Evolutionary conservation across 2,888 invertebrate species (phyloP), one percentile per base, ranked within the genome.

Genomic region (Ophioninae sp.): DNA sequence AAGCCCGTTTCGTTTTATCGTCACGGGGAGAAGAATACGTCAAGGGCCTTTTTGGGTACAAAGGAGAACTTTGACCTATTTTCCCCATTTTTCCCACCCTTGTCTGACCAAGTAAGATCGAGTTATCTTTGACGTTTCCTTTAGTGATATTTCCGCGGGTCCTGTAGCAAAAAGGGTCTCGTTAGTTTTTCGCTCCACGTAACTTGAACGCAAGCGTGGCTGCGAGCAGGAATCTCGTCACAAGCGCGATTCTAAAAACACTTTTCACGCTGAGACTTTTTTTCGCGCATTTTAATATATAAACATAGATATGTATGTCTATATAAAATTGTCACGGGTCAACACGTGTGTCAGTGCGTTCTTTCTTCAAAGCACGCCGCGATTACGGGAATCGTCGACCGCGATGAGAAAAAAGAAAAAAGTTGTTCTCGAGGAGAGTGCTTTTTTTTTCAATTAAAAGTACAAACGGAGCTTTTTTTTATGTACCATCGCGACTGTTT

Each of bases 181-280:
- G 75, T 82, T 82, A 82, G 75, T 82, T 82, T 80, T 83, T 83
- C 77, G 61, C 80, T 79, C 73, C 72, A 51, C 76, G 68, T 77
- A 76, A 80, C 73, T 68, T 79, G 51, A 74, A 69, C 61, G 20
- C 39, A 39, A 58, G 44, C 41, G 22, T 65, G 30, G 37, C 39
- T 39, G 37, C 56, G 56, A 56, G 39, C 39, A 37, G 58, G 75
- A 75, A 65, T 75, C 30, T 23, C 44, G n/a, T 82, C 69, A 64
- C 73, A 64, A 22, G 23, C 67, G 63, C 68, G 39, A 65, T 73
- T 63, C 68, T 44, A 59, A 59, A 61, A 59, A 61, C 61, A 10
- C 44, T 20, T 41, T 44, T 41, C 20, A 10, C 67, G 7, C 67
- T 44, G 20, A 8, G 20, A 67, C 20, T 67, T 22, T n/a, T 73